These are phyloP conservation scores for Chiridota heheva DNA, from an alignment of 35 echinoderm and acorn worm species.

Conservation along the genomic window DNA sequence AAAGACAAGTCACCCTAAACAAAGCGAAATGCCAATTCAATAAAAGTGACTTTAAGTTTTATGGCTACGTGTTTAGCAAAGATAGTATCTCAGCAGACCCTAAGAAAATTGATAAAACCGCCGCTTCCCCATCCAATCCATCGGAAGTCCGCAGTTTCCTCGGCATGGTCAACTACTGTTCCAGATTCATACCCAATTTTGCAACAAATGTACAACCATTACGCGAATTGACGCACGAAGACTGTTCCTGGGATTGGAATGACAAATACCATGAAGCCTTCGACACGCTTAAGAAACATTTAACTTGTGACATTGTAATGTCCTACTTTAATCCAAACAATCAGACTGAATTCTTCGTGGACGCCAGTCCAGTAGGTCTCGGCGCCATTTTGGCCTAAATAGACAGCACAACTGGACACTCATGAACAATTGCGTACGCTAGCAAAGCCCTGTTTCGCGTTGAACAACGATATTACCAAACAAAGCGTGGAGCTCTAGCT, in stretches of 20 bases:
- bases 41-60: background rate
- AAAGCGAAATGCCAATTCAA: conserved; percentile 29
- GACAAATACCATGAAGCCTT: conserved; percentile 15
- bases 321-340: conserved; percentile 43
- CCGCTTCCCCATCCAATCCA: background rate
- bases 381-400: conserved; percentile 19
- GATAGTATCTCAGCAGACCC: background rate
- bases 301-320: conserved; percentile 15
- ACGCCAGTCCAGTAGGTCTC: conserved; percentile 38
- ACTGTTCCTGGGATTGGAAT: conserved; percentile 42
- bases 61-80: background rate
- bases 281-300: conserved; percentile 1
- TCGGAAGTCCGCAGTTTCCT: conserved; percentile 44
- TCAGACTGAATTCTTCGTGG: conserved; percentile 26
- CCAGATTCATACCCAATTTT: conserved; percentile 48
- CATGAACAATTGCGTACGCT: conserved; percentile 9
- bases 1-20: background rate
- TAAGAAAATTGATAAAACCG: conserved; percentile 26
- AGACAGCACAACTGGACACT: background rate
- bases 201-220: conserved; percentile 40
- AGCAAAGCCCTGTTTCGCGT: background rate
- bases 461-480: conserved; percentile 1
- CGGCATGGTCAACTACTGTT: conserved; percentile 65
- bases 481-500: background rate
- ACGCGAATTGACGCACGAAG: conserved; percentile 37